Percentiles rank a stretch among this genome's conserved stretches.
phyloP scores from a whole-genome alignment of 2,888 invertebrate species.

The Microctonus hyperodae region DNA sequence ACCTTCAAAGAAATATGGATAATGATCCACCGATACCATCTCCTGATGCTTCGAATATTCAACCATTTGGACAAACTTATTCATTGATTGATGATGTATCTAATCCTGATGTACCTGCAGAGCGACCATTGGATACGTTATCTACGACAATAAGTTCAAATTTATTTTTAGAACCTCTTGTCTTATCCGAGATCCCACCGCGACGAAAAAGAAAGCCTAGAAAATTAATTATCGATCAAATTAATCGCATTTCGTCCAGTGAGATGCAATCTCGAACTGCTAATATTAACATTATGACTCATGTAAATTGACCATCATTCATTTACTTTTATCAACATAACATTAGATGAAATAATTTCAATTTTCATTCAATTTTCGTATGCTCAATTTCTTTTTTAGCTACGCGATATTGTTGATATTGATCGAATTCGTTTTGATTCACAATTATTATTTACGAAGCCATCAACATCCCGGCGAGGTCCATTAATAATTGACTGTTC shows the following conservation, averaged over 20 bases:
- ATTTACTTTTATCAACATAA: not conserved
- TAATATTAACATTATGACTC: not conserved
- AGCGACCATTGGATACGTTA: too few species aligned
- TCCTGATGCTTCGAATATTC: too few species aligned
- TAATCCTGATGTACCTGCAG: too few species aligned
- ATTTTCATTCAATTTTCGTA: not conserved
- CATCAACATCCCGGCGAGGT: not conserved
- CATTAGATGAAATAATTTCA: not conserved
- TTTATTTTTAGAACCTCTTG: too few species aligned
- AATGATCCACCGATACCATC: not conserved
- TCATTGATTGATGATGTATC: not conserved
- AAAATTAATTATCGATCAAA: not conserved
- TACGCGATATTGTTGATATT: not conserved
- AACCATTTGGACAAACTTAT: too few species aligned
- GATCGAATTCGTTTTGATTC: not conserved
- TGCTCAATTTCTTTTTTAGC: not conserved
- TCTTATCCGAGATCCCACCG: not conserved
- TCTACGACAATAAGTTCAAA: not conserved
- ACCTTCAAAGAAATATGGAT: too few species aligned
- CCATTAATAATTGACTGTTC: not conserved
- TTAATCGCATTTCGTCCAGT: not conserved
- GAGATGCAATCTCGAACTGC: not conserved
- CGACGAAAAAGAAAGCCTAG: not conserved
- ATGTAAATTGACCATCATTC: not conserved
- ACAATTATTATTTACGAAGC: not conserved